phyloP scores from a whole-genome alignment of 1,140 invertebrate species.

The Trypoxylus dichotomus region DNA sequence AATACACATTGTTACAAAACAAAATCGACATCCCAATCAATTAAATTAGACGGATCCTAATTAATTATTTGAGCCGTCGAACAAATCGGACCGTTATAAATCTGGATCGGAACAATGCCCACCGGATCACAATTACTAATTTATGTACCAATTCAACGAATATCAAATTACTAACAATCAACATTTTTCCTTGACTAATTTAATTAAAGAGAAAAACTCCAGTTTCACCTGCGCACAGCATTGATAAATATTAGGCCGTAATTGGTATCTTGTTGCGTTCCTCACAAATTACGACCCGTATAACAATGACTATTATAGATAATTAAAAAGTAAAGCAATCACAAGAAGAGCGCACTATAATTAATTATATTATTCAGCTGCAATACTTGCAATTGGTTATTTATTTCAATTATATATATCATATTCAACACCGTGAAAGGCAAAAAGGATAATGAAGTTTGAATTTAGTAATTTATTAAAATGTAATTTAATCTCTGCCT shows the following conservation, averaged over 20 bases:
- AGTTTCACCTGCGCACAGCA: background rate
- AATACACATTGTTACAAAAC: constrained; percentile 21
- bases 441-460: background rate
- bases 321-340: constrained; percentile 10
- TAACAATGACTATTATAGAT: constrained; percentile 21
- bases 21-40: constrained; percentile 19
- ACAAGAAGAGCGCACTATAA: background rate
- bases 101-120: constrained; percentile 13
- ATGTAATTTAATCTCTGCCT: too few relatives aligned
- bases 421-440: background rate
- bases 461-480: background rate
- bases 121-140: constrained; percentile 16
- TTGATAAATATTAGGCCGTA: constrained; percentile 21
- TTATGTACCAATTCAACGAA: constrained; percentile 9
- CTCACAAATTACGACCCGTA: background rate
- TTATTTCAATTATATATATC: background rate
- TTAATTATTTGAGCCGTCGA: background rate
- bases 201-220: constrained; percentile 5
- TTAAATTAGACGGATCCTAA: background rate
- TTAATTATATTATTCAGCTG: background rate
- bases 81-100: background rate
- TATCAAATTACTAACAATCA: constrained; percentile 21
- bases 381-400: background rate
- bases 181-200: constrained; percentile 14
- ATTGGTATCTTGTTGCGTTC: constrained; percentile 21